phyloP scores from a whole-genome alignment of 2,888 invertebrate species.

The Megastigmus dorsalis region DNA sequence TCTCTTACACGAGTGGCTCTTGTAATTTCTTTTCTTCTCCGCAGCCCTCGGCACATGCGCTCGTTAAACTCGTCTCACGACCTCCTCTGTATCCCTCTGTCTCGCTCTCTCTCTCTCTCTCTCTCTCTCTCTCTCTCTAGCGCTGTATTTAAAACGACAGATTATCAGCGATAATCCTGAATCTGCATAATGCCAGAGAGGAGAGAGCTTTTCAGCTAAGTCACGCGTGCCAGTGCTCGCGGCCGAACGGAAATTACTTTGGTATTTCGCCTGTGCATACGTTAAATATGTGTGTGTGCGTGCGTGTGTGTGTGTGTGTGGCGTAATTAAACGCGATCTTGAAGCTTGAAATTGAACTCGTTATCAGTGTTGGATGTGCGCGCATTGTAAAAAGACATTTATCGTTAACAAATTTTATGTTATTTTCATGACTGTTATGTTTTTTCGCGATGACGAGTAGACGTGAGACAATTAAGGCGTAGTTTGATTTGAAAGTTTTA shows the following conservation, averaged over 20 bases:
- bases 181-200: conserved; percentile 16
- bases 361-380: neutral
- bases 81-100: neutral
- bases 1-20: conserved; percentile 3
- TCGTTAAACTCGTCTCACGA: conserved; percentile 39
- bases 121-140: neutral
- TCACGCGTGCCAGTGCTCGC: neutral
- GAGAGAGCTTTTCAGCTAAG: conserved; percentile 25
- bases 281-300: too few species aligned
- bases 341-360: neutral
- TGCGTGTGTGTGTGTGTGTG: too few species aligned
- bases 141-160: conserved; percentile 21
- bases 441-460: too few species aligned
- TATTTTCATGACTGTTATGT: too few species aligned
- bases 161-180: conserved; percentile 37
- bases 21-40: conserved; percentile 25
- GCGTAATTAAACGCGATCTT: conserved; percentile 12
- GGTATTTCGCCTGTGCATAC: too few species aligned
- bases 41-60: neutral
- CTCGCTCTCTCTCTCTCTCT: neutral
- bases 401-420: neutral
- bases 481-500: too few species aligned
- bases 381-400: too few species aligned
- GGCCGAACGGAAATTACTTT: neutral
- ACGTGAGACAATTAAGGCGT: too few species aligned